phyloP scores from a whole-genome alignment of 2,113 vertebrate genomes.

The Hystrix cristata region DNA sequence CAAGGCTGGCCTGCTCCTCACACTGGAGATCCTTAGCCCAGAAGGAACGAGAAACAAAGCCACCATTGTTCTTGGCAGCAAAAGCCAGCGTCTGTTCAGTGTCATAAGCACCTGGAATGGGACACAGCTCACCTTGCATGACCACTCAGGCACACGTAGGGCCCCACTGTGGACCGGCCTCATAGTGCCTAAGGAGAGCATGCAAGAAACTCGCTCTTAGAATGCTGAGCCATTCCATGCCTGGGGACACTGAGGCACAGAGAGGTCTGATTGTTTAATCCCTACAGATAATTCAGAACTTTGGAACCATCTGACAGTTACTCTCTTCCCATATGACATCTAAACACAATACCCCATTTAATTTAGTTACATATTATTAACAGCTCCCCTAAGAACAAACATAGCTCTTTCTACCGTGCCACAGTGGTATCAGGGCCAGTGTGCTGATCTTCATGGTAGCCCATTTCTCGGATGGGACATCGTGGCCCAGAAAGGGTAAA shows the following conservation, averaged over 20 bases:
- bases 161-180: background rate
- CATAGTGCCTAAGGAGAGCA: background rate
- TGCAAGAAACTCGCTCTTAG: background rate
- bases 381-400: background rate
- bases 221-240: background rate
- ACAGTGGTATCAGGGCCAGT: background rate
- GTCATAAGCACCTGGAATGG: too few relatives aligned
- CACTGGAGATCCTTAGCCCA: too few relatives aligned
- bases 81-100: background rate
- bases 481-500: too few relatives aligned
- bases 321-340: background rate
- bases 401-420: background rate
- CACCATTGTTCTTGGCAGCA: background rate
- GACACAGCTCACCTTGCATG: background rate
- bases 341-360: background rate
- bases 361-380: background rate
- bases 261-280: background rate
- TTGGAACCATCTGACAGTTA: fast-evolving
- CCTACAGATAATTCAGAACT: background rate
- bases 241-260: background rate
- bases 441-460: background rate
- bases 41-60: background rate
- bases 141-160: fast-evolving
- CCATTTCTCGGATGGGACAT: background rate
- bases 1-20: background rate